These are phyloP conservation scores for Troides helena DNA, from an alignment of 2,888 invertebrate species.

Conservation along the genomic window DNA sequence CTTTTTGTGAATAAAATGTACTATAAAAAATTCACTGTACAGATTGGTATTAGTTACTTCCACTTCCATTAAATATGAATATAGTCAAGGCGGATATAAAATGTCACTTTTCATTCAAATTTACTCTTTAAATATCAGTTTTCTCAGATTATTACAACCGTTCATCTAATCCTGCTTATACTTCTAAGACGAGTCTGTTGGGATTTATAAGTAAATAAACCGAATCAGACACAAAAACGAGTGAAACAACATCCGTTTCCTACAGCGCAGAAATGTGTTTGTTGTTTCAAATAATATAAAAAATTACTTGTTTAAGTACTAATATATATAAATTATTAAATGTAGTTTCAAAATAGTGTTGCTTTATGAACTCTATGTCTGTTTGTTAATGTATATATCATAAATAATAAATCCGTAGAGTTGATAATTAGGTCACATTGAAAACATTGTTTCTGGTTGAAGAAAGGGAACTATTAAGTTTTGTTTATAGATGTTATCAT, in stretches of 20 bases:
- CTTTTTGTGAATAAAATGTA: too few relatives aligned
- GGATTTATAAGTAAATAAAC: slow-evolving; percentile 45
- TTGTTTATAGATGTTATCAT: too few relatives aligned
- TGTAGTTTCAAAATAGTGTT: not conserved
- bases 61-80: too few relatives aligned
- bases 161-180: not conserved
- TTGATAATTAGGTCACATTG: too few relatives aligned
- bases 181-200: slow-evolving; percentile 41
- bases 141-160: not conserved
- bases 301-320: not conserved
- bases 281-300: slow-evolving; percentile 51
- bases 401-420: not conserved
- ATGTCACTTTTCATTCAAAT: not conserved
- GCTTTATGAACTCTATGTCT: not conserved
- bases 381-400: not conserved
- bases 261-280: slow-evolving; percentile 50
- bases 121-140: not conserved
- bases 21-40: too few relatives aligned
- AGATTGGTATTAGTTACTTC: too few relatives aligned
- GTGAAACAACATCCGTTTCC: slow-evolving; percentile 70
- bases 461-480: too few relatives aligned
- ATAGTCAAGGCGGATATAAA: not conserved
- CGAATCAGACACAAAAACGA: slow-evolving; percentile 52
- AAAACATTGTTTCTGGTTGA: too few relatives aligned
- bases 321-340: not conserved